phyloP scores from a whole-genome alignment of 2,113 vertebrate species.

The Muntiacus reevesi region DNA sequence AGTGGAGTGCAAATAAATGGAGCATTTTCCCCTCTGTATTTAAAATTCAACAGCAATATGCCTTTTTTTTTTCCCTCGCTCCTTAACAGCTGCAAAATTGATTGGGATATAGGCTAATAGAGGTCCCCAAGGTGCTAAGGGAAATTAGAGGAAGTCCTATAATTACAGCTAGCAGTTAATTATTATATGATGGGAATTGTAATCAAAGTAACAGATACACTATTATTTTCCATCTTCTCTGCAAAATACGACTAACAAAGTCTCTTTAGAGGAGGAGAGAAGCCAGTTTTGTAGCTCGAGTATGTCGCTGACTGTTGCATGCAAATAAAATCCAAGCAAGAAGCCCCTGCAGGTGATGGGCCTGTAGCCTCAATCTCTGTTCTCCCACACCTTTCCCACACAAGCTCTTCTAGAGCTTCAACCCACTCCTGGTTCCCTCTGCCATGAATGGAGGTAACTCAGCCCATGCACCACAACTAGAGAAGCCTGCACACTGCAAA shows the following conservation, averaged over 20 bases:
- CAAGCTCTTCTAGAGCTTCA: not conserved
- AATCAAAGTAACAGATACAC: constrained; percentile 62
- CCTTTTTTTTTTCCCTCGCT: not conserved
- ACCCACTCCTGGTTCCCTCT: not conserved
- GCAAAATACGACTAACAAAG: not conserved
- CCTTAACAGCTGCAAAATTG: constrained; percentile 36
- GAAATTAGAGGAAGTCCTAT: constrained; percentile 65
- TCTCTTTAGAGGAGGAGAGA: not conserved
- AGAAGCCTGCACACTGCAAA: not conserved
- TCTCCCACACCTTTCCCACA: not conserved
- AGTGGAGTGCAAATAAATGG: not conserved
- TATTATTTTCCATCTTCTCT: constrained; percentile 47
- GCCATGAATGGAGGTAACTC: not conserved
- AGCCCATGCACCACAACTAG: not conserved
- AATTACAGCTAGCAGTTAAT: constrained; percentile 70
- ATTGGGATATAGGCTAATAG: constrained; percentile 58
- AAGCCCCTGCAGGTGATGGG: not conserved
- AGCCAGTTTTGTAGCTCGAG: not conserved
- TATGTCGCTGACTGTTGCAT: accelerated
- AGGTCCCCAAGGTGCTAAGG: constrained; percentile 50
- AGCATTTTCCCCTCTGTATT: not conserved
- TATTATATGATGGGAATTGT: constrained; percentile 59
- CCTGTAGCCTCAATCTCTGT: not conserved
- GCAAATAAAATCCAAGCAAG: not conserved
- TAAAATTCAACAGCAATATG: constrained; percentile 3